Evolutionary conservation across 1,140 invertebrate genomes (phyloP), one percentile per base, ranked within the genome.

Genomic region (Hyles euphorbiae): DNA sequence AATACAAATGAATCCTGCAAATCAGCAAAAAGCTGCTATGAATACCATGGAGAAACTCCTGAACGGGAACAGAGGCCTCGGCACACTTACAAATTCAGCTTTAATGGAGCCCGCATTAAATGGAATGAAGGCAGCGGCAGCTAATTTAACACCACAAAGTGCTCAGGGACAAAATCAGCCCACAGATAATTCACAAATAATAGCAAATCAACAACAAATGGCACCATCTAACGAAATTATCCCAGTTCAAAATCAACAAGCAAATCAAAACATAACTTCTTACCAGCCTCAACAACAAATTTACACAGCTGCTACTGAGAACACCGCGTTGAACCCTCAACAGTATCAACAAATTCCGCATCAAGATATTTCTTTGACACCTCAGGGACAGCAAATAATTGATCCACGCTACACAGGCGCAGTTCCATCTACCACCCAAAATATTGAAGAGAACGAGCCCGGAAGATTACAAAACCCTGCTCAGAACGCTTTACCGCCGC

Each of bases 1-100:
- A 34, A 76, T 87, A 67, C 83, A 88, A 71, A 88, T 88, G 86
- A 87, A 88, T 67, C 86, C 86, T 53, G 78, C 76, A n/a, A 88
- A 88, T 67, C 78, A 81, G 46, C 70, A 83, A 60, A 67, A 69
- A 54, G 67, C 68, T 10, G 80, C 76, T 49, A 79, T 83, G 58
- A 65, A 78, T 22, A 68, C 68, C 0, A 86, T 86, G 68, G 60
- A 78, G 48, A 78, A 79, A 48, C 57, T 84, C 34, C 78, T 84
- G 73, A 69, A 67, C 45, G 55, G 57, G 2, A 75, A 74, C 54
- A 8, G 45, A 40, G 4, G 36, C 8, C 36, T 40, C 36, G 36
- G 8, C 0, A 5, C 36, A 40, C 5, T 5, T 5, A 8, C 1
- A 5, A 40, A 40, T 48, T 34, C 60, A 50, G 22, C 45, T 7